A percentile compares a stretch with the other conserved stretches of the same genome.
phyloP scores from a whole-genome alignment of 2,113 vertebrate genomes.

The Ammodytes marinus region DNA sequence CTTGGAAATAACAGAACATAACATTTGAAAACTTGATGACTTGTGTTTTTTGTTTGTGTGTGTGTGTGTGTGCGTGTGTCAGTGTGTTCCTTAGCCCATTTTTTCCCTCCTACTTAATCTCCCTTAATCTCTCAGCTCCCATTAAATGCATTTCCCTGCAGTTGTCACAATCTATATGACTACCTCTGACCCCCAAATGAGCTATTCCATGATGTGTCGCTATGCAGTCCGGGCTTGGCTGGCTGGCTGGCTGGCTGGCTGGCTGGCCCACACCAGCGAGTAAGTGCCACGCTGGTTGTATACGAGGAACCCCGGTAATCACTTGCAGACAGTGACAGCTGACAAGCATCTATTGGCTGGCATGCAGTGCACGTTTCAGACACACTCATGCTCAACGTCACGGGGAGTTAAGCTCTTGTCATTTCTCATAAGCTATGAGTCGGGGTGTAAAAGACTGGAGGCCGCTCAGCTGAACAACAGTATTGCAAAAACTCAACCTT shows the following conservation, averaged over 20 bases:
- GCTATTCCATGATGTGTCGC: constrained; percentile 46
- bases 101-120: constrained; percentile 18
- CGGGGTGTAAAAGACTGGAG: constrained; percentile 58
- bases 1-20: constrained; percentile 1
- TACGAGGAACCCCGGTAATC: constrained; percentile 67
- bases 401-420: constrained; percentile 67
- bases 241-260: neutral
- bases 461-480: constrained; percentile 50
- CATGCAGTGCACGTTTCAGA: constrained; percentile 53
- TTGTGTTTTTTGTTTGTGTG: neutral
- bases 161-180: constrained; percentile 45
- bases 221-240: constrained; percentile 33
- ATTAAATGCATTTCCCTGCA: constrained; percentile 50
- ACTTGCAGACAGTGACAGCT: constrained; percentile 67
- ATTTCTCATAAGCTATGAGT: constrained; percentile 61
- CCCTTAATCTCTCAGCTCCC: constrained; percentile 10
- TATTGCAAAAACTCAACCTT: constrained; percentile 57
- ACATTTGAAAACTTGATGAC: constrained; percentile 9
- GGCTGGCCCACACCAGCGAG: constrained; percentile 45
- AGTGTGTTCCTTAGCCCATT: neutral
- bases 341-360: constrained; percentile 73
- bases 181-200: constrained; percentile 45
- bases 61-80: neutral
- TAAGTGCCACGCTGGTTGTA: constrained; percentile 51
- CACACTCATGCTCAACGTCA: constrained; percentile 65